Percentiles rank a stretch among this genome's conserved stretches.
Conservation (phyloP, 2,888 invertebrate species). For the Cinara cedri region DNA sequence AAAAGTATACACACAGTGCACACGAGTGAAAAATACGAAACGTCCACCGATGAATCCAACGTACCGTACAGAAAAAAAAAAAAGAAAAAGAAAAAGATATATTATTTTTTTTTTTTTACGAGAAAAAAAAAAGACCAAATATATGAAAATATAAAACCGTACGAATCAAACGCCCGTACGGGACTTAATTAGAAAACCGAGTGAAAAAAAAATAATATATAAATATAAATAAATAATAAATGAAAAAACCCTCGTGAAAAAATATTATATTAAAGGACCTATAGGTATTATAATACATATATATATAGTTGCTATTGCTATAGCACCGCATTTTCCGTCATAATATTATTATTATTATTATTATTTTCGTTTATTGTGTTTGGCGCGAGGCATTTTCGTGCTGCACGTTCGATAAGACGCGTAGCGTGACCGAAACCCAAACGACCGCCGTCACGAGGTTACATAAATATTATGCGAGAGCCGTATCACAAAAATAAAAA, state of each 20-base stretch:
- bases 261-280: no score
- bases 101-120: no score
- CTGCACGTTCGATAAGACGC: conserved; percentile 27
- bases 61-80: no score
- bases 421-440: conserved; percentile 51
- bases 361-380: conserved; percentile 36
- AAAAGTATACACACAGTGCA: no score
- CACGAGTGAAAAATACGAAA: no score
- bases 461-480: not conserved
- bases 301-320: no score
- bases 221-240: not conserved
- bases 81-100: no score
- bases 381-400: conserved; percentile 25
- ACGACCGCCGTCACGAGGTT: conserved; percentile 40
- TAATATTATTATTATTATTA: conserved; percentile 28
- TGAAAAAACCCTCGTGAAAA: not conserved
- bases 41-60: no score
- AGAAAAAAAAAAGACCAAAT: not conserved
- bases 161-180: not conserved
- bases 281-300: not conserved
- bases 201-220: not conserved
- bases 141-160: no score
- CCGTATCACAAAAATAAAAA: not conserved
- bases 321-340: conserved; percentile 29
- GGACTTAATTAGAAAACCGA: conserved; percentile 8